Base-by-base conservation (phyloP, 1,140 invertebrate species). In the Ceratitis capitata region DNA sequence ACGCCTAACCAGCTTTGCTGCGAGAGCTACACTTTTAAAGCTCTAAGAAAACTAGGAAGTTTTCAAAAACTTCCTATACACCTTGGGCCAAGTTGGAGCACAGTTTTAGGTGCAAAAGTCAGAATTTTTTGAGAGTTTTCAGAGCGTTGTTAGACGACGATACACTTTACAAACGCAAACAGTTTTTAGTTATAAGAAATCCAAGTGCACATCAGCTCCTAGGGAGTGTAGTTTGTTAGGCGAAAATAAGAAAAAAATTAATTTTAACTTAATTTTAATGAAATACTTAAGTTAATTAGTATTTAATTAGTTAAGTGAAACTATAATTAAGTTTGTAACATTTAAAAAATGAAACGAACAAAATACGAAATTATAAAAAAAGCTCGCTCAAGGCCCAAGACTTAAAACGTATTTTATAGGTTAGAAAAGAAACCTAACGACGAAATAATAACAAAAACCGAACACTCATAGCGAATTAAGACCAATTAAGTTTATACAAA, bases 201-300 rank as follows among this genome's bases (percentile, higher is more conserved):
- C 82, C 82, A 83, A 26, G 82, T 83, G 82, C 82, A 83, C 47
- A 83, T 83, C 29, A 29, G 82, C 82, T 83, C 82, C 82, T 32
- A 83, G 47, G 82, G 82, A 83, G 82, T 83, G 49, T 83, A 51
- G 29, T n/a, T 35, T 14, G 9, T 16, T 10, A 6, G n/a, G 26
- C 32, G 26, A 12, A 12, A 2, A 42, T 74, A 74, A 74, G 69
- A n/a, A 61, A 61, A 61, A 29, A n/a, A n/a, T n/a, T n/a, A n/a
- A n/a, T n/a, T 26, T 26, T 26, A 61, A 61, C 3, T 61, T 61
- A 61, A 29, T 26, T 61, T 7, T 5, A 2, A 74, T 6, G 7
- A 9, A 74, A 14, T 32, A 35, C 29, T 69, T 69, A 78, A 26
- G n/a, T 26, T 32, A 23, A 78, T 6, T 4, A 23, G 29, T 29